Evolutionary conservation across 2,113 vertebrate species (phyloP), one percentile per base, ranked within the genome.

Genomic region (Prunella fulvescens): DNA sequence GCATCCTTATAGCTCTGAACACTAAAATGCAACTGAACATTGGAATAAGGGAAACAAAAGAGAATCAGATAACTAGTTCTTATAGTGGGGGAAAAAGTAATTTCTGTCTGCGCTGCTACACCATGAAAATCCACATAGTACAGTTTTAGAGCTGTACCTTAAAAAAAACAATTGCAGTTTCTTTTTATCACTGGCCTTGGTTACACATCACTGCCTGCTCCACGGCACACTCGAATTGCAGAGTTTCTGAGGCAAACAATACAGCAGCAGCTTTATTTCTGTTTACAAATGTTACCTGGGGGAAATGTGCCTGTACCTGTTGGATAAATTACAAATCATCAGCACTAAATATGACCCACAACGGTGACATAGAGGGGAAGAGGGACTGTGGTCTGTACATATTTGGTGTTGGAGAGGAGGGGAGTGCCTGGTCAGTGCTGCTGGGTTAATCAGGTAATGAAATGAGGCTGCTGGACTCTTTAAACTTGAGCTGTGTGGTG

Each of bases 31-130:
- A 96, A 93, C 93, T 48, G 94, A 98, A 97, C 90, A 88, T 56
- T 90, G 97, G 95, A 97, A 95, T 92, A 97, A 97, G 88, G 87
- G 96, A 97, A 98, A 97, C 96, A 96, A 96, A 97, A 94, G 95
- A 93, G 96, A 96, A 92, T 93, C 97, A 94, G 93, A 92, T 81
- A 94, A 95, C 90, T 65, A 95, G 81, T 82, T 94, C 85, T 77
- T 90, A 93, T 73, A 87, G 92, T 83, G 80, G 81, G 71, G 66
- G 44, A 48, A 94, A 93, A 91, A 89, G 94, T 79, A 29, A 95
- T 96, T 92, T 96, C 57, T 80, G 79, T 60, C 85, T 73, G 76
- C 1, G 42, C 91, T 80, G 73, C 86, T 86, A 74, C 48, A 70
- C 44, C 80, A 81, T 15, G 28, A 85, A 72, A 90, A 95, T 96